A percentile compares a stretch with the other conserved stretches of the same genome.
Evolutionary conservation across 2,797 vertebrate species (phyloP).

Genomic region (Eurystomus glaucurus): DNA sequence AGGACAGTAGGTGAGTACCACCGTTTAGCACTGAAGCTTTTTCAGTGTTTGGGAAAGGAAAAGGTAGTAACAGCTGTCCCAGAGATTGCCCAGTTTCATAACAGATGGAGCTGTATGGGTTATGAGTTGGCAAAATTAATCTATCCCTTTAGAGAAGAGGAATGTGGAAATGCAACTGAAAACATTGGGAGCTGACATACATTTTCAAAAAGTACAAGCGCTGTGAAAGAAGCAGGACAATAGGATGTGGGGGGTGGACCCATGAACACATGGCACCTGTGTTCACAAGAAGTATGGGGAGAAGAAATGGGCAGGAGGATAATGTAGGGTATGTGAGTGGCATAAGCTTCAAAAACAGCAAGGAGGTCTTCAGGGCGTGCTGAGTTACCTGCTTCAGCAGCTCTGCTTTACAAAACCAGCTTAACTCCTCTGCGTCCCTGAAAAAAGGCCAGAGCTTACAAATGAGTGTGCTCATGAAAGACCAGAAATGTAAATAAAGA

Average conservation of each 20-base stretch:
- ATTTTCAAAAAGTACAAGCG: neutral
- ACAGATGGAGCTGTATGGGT: neutral
- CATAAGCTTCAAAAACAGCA: accelerated
- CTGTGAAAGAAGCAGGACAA: neutral
- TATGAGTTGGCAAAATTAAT: neutral
- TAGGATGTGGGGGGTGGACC: accelerated
- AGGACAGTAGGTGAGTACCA: neutral
- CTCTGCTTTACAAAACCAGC: neutral
- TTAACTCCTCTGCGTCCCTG: neutral
- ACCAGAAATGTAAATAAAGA: neutral
- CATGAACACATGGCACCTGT: neutral
- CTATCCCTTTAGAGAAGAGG: neutral
- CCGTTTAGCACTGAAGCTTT: neutral
- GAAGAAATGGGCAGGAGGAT: neutral
- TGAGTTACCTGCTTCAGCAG: neutral
- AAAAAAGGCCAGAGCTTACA: neutral
- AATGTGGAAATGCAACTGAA: neutral
- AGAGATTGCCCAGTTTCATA: neutral
- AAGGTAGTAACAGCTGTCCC: neutral
- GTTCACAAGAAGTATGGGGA: neutral
- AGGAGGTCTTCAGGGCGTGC: neutral
- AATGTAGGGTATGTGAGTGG: accelerated
- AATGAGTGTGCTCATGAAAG: neutral
- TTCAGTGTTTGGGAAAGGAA: neutral
- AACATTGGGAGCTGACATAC: neutral